Conservation (phyloP, 2,888 invertebrate species). For the Hirtodrosophila cameraria region DNA sequence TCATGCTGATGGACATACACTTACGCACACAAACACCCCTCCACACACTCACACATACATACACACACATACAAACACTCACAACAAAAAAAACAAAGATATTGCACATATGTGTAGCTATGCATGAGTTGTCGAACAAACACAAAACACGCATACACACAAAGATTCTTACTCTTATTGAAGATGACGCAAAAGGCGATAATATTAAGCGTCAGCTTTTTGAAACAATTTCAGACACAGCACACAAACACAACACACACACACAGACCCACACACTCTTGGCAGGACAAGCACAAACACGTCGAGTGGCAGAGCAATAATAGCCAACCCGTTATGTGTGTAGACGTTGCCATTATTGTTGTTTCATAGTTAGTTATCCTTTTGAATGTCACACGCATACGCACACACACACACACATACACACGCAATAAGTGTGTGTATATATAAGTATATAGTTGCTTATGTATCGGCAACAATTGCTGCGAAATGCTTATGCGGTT, state of each 20-base stretch:
- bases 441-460: neutral
- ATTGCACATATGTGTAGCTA: constrained; percentile 19
- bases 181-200: constrained; percentile 62
- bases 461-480: constrained; percentile 43
- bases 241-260: constrained; percentile 8
- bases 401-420: constrained; percentile 1
- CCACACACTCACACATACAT: constrained; percentile 15
- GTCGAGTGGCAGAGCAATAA: constrained; percentile 57
- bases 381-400: constrained; percentile 57
- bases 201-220: constrained; percentile 71
- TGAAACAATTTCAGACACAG: constrained; percentile 63
- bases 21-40: no score
- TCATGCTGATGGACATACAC: constrained; percentile 58
- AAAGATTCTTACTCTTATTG: constrained; percentile 33
- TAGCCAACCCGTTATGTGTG: constrained; percentile 63
- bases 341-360: constrained; percentile 63
- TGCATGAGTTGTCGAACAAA: constrained; percentile 32
- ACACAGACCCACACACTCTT: neutral
- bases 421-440: constrained; percentile 4
- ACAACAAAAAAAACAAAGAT: no score
- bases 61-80: neutral
- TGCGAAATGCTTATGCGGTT: constrained; percentile 47
- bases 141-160: constrained; percentile 15
- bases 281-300: constrained; percentile 42
- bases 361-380: constrained; percentile 65